Conservation (phyloP, 1,140 invertebrate genomes). For the Sweltsa coloradensis region DNA sequence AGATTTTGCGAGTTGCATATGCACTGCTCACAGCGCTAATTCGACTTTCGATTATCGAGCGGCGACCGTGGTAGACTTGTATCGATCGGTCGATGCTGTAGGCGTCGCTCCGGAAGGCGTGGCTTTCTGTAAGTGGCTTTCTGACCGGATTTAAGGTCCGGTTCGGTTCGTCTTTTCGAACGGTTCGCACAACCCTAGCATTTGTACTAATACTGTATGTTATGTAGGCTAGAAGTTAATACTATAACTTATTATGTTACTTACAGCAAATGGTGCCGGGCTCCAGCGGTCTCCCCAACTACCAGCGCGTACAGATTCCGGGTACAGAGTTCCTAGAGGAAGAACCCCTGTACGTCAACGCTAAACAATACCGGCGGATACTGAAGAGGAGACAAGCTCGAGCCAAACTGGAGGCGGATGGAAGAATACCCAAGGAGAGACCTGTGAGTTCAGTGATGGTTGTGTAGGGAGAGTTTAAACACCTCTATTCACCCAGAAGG, state of each 20-base stretch:
- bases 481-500: no score
- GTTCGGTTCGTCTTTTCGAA: no score
- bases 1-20: no score
- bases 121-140: no score
- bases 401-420: constrained; percentile 81
- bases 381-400: constrained; percentile 79
- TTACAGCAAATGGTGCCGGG: constrained; percentile 47
- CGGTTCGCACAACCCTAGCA: no score
- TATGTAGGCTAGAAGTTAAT: background rate
- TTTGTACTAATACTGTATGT: background rate
- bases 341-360: constrained; percentile 95
- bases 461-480: no score
- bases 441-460: constrained; percentile 61
- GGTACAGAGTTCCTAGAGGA: constrained; percentile 68
- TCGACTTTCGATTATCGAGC: no score
- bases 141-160: no score
- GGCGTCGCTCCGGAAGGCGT: no score
- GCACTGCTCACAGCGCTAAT: no score
- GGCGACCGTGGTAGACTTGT: no score
- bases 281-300: constrained; percentile 39
- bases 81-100: no score
- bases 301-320: constrained; percentile 50
- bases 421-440: constrained; percentile 92
- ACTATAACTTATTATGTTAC: background rate
- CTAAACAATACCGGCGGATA: constrained; percentile 94